These are phyloP conservation scores for Conger conger DNA, from an alignment of 2,113 vertebrate species.

Conservation along the genomic window DNA sequence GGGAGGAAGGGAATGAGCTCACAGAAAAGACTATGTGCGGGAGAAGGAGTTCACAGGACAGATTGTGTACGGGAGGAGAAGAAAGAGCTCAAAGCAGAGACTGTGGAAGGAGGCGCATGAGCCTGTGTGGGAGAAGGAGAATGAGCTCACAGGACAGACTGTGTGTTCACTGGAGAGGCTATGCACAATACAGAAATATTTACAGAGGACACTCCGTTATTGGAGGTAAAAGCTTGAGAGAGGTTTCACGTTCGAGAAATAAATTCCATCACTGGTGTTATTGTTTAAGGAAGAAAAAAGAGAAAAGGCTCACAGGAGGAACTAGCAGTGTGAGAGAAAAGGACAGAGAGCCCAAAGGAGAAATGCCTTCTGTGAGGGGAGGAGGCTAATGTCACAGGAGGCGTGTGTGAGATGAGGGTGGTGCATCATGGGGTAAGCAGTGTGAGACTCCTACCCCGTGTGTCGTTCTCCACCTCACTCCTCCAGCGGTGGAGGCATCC, in stretches of 20 bases:
- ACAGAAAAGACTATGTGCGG: neutral
- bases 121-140: too few species aligned
- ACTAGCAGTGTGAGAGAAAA: neutral
- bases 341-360: neutral
- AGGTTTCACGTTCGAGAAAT: too few species aligned
- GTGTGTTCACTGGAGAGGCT: neutral
- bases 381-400: neutral
- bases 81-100: neutral
- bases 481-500: conserved; percentile 96
- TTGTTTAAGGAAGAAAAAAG: too few species aligned
- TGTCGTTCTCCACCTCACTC: conserved; percentile 96
- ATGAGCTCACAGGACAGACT: neutral
- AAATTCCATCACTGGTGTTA: too few species aligned
- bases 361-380: neutral
- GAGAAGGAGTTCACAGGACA: neutral
- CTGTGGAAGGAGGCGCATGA: too few species aligned
- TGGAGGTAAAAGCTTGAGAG: too few species aligned
- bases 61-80: neutral
- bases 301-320: too few species aligned
- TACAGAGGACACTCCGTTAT: too few species aligned
- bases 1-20: neutral
- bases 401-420: neutral
- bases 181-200: too few species aligned
- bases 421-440: neutral
- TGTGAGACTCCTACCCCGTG: conserved; percentile 72